These are phyloP conservation scores for Diuraphis noxia DNA, from an alignment of 1,140 invertebrate species.

Conservation along the genomic window DNA sequence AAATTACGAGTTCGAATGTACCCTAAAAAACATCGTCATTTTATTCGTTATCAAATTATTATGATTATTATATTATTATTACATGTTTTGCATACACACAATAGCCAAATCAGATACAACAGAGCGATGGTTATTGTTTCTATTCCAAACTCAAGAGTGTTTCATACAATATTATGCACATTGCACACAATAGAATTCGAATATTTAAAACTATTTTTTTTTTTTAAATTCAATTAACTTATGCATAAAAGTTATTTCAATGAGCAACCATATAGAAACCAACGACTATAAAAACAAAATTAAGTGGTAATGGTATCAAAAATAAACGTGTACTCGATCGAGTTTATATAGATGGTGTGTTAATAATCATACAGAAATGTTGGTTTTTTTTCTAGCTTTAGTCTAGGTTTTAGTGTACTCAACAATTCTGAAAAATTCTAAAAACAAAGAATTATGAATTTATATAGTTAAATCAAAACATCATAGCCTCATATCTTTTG, in stretches of 20 bases:
- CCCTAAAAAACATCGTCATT: neutral
- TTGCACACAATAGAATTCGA: neutral
- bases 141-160: neutral
- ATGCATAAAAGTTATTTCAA: neutral
- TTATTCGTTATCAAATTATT: no score
- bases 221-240: neutral
- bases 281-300: neutral
- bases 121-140: neutral
- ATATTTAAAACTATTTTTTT: no score
- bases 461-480: neutral
- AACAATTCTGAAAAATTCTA: neutral
- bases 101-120: no score
- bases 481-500: neutral
- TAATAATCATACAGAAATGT: no score
- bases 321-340: no score
- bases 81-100: no score
- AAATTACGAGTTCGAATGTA: neutral
- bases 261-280: neutral
- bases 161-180: neutral
- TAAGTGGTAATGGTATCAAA: neutral
- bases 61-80: no score
- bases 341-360: no score
- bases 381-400: no score
- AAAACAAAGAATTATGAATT: neutral
- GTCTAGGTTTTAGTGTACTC: neutral